Percentiles rank a stretch among this genome's conserved stretches.
Evolutionary conservation across 2,797 vertebrate species (phyloP).

Genomic region (Cuniculus paca): DNA sequence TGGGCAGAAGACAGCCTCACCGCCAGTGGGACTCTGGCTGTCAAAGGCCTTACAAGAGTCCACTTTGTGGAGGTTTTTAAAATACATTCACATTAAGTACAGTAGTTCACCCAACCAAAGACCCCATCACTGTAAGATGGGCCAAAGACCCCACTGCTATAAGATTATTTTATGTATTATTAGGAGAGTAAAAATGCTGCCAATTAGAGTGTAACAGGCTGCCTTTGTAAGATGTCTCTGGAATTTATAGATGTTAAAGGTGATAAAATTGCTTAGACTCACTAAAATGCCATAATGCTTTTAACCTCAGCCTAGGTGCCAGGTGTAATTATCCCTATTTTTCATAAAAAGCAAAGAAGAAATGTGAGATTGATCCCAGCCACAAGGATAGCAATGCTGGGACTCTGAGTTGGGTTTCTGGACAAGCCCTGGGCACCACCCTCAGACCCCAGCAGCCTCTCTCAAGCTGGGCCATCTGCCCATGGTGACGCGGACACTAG

Average conservation of each 20-base stretch:
- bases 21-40: conserved; percentile 26
- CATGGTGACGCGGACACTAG: not conserved
- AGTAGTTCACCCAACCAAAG: not conserved
- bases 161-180: conserved; percentile 21
- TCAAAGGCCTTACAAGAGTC: conserved; percentile 19
- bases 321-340: not conserved
- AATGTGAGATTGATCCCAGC: not conserved
- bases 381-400: not conserved
- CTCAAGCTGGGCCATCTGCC: not conserved
- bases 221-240: not conserved
- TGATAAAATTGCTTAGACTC: not conserved
- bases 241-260: not conserved
- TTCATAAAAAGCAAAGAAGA: not conserved
- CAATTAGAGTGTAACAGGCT: not conserved
- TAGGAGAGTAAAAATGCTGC: conserved; percentile 9
- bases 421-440: not conserved
- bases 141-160: conserved; percentile 8
- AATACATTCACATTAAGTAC: conserved; percentile 45
- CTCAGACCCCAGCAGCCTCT: not conserved
- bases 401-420: not conserved
- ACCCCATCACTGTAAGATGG: not conserved
- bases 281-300: not conserved
- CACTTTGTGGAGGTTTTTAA: conserved; percentile 30
- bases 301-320: not conserved
- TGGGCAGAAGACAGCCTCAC: conserved; percentile 54